These are phyloP conservation scores for Sturnira hondurensis DNA, from an alignment of 2,113 vertebrate genomes.

Conservation along the genomic window DNA sequence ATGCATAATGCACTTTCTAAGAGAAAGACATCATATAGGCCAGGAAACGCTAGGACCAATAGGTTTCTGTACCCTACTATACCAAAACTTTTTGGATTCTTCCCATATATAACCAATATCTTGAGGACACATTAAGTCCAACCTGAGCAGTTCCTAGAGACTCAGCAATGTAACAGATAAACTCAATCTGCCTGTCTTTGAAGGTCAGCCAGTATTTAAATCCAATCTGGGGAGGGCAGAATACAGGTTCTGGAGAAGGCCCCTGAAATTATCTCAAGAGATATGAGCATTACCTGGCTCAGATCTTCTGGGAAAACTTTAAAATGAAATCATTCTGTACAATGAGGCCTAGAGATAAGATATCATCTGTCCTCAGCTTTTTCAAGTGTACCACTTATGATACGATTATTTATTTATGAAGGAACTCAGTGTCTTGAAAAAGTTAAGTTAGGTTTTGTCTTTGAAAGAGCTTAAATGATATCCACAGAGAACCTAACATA, in stretches of 20 bases:
- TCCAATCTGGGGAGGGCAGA: background rate
- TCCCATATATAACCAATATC: background rate
- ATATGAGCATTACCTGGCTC: background rate
- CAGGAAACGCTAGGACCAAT: background rate
- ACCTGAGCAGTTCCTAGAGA: background rate
- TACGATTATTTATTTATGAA: background rate
- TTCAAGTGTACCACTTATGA: background rate
- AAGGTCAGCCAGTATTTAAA: background rate
- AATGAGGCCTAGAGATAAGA: background rate
- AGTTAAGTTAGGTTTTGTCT: background rate
- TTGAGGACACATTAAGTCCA: background rate
- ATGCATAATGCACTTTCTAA: background rate
- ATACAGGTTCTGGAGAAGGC: background rate
- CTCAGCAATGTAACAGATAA: background rate
- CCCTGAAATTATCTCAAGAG: constrained; percentile 20
- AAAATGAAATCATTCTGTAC: constrained; percentile 3
- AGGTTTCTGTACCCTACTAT: background rate
- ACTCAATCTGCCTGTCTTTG: background rate
- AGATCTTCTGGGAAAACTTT: background rate
- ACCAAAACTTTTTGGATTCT: background rate
- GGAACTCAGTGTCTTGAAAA: background rate
- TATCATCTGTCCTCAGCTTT: background rate
- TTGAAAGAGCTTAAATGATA: background rate
- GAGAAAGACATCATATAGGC: background rate
- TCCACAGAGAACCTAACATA: background rate